phyloP scores from a whole-genome alignment of 2,888 invertebrate species.

The Salticus scenicus region DNA sequence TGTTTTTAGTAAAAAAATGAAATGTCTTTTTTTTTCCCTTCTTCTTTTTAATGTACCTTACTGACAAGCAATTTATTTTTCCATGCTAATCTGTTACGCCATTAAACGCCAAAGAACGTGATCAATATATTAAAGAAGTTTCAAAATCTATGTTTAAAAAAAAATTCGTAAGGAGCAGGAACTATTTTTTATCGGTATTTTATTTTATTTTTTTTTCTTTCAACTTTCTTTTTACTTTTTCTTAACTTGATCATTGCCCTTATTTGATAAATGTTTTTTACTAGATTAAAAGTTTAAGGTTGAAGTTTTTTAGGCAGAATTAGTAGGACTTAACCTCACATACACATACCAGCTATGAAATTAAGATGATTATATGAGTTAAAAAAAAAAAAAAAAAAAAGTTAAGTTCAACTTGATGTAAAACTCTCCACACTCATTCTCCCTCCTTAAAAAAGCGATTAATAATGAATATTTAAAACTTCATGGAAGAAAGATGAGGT shows the following conservation, averaged over 20 bases:
- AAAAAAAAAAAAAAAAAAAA: too few relatives aligned
- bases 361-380: constrained; percentile 60
- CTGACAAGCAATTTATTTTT: constrained; percentile 50
- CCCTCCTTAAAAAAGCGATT: constrained; percentile 19
- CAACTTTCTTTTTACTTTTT: background rate
- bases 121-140: constrained; percentile 11
- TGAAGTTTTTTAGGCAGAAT: background rate
- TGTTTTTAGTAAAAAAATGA: background rate
- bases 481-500: constrained; percentile 33
- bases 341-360: constrained; percentile 39
- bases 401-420: background rate
- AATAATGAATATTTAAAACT: constrained; percentile 64
- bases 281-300: background rate
- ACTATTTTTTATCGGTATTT: constrained; percentile 19
- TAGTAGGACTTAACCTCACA: constrained; percentile 19
- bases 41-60: constrained; percentile 33
- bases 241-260: background rate
- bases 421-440: too few relatives aligned
- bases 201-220: constrained; percentile 38
- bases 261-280: constrained; percentile 18
- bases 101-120: constrained; percentile 31
- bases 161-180: background rate
- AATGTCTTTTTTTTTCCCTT: background rate
- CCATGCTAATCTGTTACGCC: constrained; percentile 34
- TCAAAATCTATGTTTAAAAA: constrained; percentile 23